phyloP scores from a whole-genome alignment of 2,113 vertebrate species.

The Cottus gobio region DNA sequence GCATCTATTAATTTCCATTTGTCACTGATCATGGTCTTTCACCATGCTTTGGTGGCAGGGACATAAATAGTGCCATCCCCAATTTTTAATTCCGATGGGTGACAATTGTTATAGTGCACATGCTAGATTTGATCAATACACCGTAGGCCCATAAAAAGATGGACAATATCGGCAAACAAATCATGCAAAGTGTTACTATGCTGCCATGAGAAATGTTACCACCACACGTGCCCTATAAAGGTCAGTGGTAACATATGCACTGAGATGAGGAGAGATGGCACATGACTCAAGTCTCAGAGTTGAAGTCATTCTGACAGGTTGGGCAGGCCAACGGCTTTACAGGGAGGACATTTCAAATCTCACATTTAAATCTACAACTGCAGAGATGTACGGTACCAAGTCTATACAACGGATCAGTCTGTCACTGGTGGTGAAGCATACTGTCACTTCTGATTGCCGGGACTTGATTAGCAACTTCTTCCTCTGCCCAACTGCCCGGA shows the following conservation, averaged over 20 bases:
- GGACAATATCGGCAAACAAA: constrained; percentile 35
- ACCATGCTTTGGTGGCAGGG: not conserved
- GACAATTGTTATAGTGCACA: not conserved
- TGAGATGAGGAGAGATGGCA: constrained; percentile 48
- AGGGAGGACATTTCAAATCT: constrained; percentile 40
- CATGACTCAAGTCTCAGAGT: constrained; percentile 44
- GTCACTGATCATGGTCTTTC: constrained; percentile 14
- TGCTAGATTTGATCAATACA: constrained; percentile 9
- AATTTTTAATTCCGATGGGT: not conserved
- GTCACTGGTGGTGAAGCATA: constrained; percentile 54
- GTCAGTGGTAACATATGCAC: constrained; percentile 61
- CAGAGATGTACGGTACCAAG: constrained; percentile 26
- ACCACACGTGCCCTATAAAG: constrained; percentile 55
- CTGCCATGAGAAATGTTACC: constrained; percentile 54
- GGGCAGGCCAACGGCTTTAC: constrained; percentile 31
- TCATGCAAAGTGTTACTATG: constrained; percentile 49
- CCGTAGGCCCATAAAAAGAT: not conserved
- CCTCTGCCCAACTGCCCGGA: constrained; percentile 43
- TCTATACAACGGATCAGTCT: constrained; percentile 32
- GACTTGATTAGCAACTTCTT: constrained; percentile 62
- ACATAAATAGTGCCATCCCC: not conserved
- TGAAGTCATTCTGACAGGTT: constrained; percentile 49
- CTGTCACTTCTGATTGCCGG: constrained; percentile 47
- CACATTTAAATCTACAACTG: constrained; percentile 50
- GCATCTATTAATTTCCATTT: constrained; percentile 13